These are phyloP conservation scores for Ophthalmolycus amberensis DNA, from an alignment of 2,113 vertebrate species.

Conservation along the genomic window DNA sequence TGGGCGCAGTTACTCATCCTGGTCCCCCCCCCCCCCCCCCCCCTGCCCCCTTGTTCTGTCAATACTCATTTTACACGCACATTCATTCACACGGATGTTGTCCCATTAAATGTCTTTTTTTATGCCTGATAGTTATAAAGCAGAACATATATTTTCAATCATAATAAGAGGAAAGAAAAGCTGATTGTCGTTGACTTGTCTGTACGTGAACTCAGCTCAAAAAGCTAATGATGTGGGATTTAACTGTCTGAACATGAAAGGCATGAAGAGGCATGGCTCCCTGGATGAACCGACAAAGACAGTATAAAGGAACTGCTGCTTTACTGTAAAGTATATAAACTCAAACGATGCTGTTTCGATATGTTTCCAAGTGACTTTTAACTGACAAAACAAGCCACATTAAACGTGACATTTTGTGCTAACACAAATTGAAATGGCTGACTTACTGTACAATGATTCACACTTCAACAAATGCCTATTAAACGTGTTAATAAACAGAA, in stretches of 20 bases:
- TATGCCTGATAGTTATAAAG: not conserved
- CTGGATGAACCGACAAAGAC: not conserved
- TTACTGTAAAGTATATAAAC: not conserved
- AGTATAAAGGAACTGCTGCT: not conserved
- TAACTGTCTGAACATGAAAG: not conserved
- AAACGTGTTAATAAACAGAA: not conserved
- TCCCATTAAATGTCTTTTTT: not conserved
- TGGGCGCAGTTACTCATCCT: slow-evolving; percentile 58
- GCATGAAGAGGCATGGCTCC: not conserved
- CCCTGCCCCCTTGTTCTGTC: not conserved
- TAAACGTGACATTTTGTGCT: not conserved
- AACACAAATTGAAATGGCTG: not conserved
- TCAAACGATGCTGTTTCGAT: not conserved
- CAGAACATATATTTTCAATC: not conserved
- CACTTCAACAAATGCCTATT: slow-evolving; percentile 7
- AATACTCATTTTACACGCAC: slow-evolving; percentile 22
- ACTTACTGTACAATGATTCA: slow-evolving; percentile 6
- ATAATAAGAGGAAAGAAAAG: not conserved
- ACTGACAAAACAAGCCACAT: not conserved
- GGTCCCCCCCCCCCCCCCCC: too few relatives aligned
- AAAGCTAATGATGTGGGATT: not conserved
- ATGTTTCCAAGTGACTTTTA: not conserved
- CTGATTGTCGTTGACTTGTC: not conserved
- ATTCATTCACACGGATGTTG: not conserved
- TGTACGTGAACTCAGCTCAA: not conserved